Evolutionary conservation across 2,888 invertebrate species (phyloP).

Genomic region (Crepidodera aurea): DNA sequence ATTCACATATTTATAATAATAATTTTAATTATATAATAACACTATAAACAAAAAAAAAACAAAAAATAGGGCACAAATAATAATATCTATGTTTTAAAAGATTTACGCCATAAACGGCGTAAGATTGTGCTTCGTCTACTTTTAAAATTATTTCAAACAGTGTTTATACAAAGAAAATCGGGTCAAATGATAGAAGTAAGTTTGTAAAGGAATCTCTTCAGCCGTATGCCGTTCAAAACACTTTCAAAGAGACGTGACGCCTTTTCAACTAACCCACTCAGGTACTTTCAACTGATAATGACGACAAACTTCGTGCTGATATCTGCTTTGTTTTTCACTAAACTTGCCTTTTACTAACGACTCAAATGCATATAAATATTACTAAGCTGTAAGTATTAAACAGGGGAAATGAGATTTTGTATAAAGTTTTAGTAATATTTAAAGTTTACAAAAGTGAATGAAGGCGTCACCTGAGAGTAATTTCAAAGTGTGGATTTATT

Average conservation of each 20-base stretch:
- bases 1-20: too few relatives aligned
- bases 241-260: slow-evolving; percentile 15
- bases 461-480: not conserved
- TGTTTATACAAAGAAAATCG: not conserved
- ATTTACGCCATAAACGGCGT: too few relatives aligned
- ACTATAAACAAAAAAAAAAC: too few relatives aligned
- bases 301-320: slow-evolving; percentile 9
- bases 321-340: slow-evolving; percentile 3
- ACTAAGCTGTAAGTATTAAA: not conserved
- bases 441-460: not conserved
- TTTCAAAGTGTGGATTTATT: not conserved
- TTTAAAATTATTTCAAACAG: too few relatives aligned
- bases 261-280: slow-evolving; percentile 17
- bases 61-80: too few relatives aligned
- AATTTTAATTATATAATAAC: too few relatives aligned
- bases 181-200: slow-evolving; percentile 3
- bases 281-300: slow-evolving; percentile 22
- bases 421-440: not conserved
- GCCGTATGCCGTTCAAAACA: slow-evolving; percentile 6
- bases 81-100: too few relatives aligned
- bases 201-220: slow-evolving; percentile 4
- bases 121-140: too few relatives aligned
- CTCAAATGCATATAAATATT: not conserved
- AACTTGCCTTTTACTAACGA: slow-evolving; percentile 7
- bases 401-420: not conserved